Evolutionary conservation across 2,797 vertebrate genomes (phyloP), one percentile per base, ranked within the genome.

Genomic region (Anguilla marmorata): DNA sequence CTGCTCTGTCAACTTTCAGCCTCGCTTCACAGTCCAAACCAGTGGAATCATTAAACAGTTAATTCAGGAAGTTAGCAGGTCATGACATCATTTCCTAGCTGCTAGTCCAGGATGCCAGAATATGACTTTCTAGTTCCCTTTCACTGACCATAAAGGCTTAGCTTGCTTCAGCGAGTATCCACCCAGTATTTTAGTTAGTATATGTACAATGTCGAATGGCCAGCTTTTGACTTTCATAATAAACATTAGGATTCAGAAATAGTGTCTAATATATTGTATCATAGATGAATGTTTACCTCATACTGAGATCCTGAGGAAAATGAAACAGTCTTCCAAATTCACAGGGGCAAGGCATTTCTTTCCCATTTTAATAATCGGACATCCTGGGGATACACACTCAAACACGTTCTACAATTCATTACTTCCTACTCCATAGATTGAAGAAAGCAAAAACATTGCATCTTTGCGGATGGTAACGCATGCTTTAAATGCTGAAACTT

Each of bases 11-110:
- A 85, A 54, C 80, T 12, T 74, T 85, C 48, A 88, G 87, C 60
- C 87, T 85, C 37, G 86, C 82, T 89, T 86, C 88, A 88, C 89
- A 85, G 87, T 86, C 60, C 88, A 66, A 72, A 89, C 87, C 91
- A 89, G 90, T 88, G 90, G 87, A 85, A 90, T 90, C 91, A 91
- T 93, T 92, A 93, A 94, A 94, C 91, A 96, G 94, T 95, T 95
- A 89, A 96, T 96, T 96, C 95, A 96, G 96, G 96, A 96, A 95
- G 94, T 93, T 90, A 93, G 88, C 90, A 91, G 94, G 95, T 96
- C 95, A 92, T 95, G 95, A 95, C 95, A 96, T 96, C 87, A 96
- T 93, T 96, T 96, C 95, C 96, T 94, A 56, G 54, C 90, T 90
- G 92, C 89, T 90, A 93, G 92, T 93, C 87, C 93, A 95, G 94